Evolutionary conservation across 2,888 invertebrate species (phyloP).

Genomic region (Mesochorus sp.): DNA sequence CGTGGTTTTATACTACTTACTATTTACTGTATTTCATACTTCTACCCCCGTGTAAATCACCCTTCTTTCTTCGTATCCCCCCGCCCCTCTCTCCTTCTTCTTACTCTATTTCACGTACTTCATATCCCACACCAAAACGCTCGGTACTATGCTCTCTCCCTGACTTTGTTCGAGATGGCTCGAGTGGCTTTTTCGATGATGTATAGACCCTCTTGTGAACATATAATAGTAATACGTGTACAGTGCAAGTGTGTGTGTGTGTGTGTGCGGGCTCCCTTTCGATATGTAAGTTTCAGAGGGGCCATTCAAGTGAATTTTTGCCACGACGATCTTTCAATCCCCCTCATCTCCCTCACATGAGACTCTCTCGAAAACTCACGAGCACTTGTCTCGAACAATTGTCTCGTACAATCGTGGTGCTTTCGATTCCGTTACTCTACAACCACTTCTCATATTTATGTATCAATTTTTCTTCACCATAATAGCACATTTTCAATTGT

Average conservation of each 20-base stretch:
- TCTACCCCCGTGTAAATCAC: background rate
- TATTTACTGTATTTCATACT: background rate
- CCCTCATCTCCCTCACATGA: slow-evolving; percentile 25
- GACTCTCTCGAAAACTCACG: slow-evolving; percentile 20
- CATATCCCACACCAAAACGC: no score
- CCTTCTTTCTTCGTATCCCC: background rate
- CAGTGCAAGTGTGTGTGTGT: no score
- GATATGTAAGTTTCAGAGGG: slow-evolving; percentile 1
- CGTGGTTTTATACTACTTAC: background rate
- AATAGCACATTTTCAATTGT: no score
- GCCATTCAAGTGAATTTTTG: slow-evolving; percentile 24
- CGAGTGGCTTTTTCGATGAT: slow-evolving; percentile 51
- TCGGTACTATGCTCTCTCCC: slow-evolving; percentile 26
- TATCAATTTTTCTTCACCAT: slow-evolving; percentile 13
- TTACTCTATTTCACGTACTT: slow-evolving; percentile 35
- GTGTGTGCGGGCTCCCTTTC: background rate
- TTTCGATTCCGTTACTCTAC: background rate
- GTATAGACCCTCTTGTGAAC: slow-evolving; percentile 8
- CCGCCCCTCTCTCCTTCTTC: background rate
- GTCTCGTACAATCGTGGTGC: background rate
- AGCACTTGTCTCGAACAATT: slow-evolving; percentile 33
- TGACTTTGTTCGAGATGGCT: slow-evolving; percentile 46
- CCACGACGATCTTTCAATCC: slow-evolving; percentile 32
- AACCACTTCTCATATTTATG: slow-evolving; percentile 7
- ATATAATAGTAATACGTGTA: no score